Base-by-base conservation (phyloP, 2,113 vertebrate species). In the Corydoras sp. region DNA sequence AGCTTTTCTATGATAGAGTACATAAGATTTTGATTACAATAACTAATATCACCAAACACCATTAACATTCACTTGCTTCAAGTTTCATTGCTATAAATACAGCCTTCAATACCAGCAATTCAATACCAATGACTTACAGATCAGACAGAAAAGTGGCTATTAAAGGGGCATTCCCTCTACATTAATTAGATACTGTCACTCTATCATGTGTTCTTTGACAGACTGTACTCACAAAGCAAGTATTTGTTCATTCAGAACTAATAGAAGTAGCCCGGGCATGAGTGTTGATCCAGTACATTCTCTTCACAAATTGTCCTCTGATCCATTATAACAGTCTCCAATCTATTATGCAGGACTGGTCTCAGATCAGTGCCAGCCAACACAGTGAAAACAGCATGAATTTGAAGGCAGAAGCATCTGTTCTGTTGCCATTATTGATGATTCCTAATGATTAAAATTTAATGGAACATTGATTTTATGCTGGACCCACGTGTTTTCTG, bases 401-500 rank as follows among this genome's bases (percentile, higher is more conserved):
- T 83, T 82, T 83, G 81, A 83, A 83, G 80, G 82, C 82, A 78
- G 72, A 75, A 80, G 85, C 88, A 89, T 88, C 90, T 89, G 88
- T 87, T 88, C 83, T 77, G 76, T 81, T 83, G 81, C 86, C 83
- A 86, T 89, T 87, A 89, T 88, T 69, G 68, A 86, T 78, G 83
- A 85, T 86, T 89, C 83, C 83, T 86, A 83, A 78, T 85, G 87
- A 89, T 90, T 89, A 89, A 83, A 88, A 86, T 88, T 91, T 90
- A 89, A 90, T 89, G 89, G 88, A 86, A 87, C 88, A 90, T 90
- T 88, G 89, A 90, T 90, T 90, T 90, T 89, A 85, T 88, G 85
- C 85, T 86, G 83, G 81, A 86, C 82, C 81, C 71, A 80, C 77
- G 84, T 78, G 82, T 86, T 88, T 85, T 82, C 77, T 81, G 86